Evolutionary conservation across 2,888 invertebrate species (phyloP).

Genomic region (Leucania comma): DNA sequence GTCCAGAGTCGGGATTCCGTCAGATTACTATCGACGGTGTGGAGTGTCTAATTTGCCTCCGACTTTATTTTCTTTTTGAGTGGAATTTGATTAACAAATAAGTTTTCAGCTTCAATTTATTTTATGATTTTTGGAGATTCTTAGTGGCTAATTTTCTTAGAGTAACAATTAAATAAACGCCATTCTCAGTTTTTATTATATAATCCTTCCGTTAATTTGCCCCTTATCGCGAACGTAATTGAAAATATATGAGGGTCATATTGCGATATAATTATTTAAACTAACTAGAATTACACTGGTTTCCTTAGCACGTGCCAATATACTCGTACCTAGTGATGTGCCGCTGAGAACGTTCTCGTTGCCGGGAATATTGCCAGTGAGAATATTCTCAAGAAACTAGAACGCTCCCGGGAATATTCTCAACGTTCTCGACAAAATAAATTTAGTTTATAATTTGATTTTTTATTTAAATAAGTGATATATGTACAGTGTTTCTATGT

Average conservation of each 20-base stretch:
- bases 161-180: background rate
- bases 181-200: background rate
- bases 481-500: too few species aligned
- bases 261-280: constrained; percentile 10
- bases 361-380: too few species aligned
- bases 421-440: too few species aligned
- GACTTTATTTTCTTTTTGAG: background rate
- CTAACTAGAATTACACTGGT: constrained; percentile 6
- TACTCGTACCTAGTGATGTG: too few species aligned
- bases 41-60: background rate
- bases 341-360: too few species aligned
- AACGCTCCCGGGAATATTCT: too few species aligned
- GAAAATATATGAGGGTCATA: background rate
- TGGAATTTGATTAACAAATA: background rate
- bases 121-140: background rate
- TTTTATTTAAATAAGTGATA: too few species aligned
- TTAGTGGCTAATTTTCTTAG: background rate
- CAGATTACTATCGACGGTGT: constrained; percentile 23
- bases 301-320: constrained; percentile 11
- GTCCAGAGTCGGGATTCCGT: constrained; percentile 8
- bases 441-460: too few species aligned
- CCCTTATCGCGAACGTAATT: background rate
- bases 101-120: background rate
- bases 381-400: too few species aligned
- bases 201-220: background rate